A percentile compares a stretch with the other conserved stretches of the same genome.
These are phyloP conservation scores for Listronotus bonariensis DNA, from an alignment of 1,140 invertebrate genomes.

Conservation along the genomic window DNA sequence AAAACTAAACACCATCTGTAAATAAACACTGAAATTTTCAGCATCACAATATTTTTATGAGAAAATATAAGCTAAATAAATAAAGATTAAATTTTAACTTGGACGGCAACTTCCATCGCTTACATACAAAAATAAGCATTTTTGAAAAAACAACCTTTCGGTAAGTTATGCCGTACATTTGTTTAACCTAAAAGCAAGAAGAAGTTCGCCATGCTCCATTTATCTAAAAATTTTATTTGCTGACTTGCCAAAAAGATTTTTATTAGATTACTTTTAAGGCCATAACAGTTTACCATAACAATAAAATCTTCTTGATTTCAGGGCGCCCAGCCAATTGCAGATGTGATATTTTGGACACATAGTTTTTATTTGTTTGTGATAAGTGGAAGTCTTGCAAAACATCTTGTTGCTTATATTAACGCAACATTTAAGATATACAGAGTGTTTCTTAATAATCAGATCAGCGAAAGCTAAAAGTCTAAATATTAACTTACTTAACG, in stretches of 20 bases:
- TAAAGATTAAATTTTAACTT: too few relatives aligned
- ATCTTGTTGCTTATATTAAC: slow-evolving; percentile 18
- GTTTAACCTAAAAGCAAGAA: slow-evolving; percentile 13
- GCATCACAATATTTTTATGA: too few relatives aligned
- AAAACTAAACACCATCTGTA: too few relatives aligned
- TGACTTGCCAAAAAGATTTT: slow-evolving; percentile 35
- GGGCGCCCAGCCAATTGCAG: slow-evolving; percentile 38
- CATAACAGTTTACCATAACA: slow-evolving; percentile 43
- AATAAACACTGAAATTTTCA: too few relatives aligned
- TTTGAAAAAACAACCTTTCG: not conserved
- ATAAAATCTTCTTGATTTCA: slow-evolving; percentile 39
- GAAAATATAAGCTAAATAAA: too few relatives aligned
- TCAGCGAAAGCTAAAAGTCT: too few relatives aligned
- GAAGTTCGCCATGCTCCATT: slow-evolving; percentile 22
- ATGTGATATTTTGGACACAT: slow-evolving; percentile 26
- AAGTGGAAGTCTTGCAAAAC: not conserved
- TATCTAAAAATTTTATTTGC: slow-evolving; percentile 38
- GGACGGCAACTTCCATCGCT: too few relatives aligned
- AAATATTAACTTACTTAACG: too few relatives aligned
- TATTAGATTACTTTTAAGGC: slow-evolving; percentile 41
- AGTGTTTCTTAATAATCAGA: too few relatives aligned
- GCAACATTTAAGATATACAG: too few relatives aligned
- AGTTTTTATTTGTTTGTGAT: slow-evolving; percentile 14
- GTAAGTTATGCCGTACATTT: slow-evolving; percentile 10
- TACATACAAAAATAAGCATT: too few relatives aligned